These are phyloP conservation scores for Syndactyla subalaris DNA, from an alignment of 2,797 vertebrate species.

Conservation along the genomic window DNA sequence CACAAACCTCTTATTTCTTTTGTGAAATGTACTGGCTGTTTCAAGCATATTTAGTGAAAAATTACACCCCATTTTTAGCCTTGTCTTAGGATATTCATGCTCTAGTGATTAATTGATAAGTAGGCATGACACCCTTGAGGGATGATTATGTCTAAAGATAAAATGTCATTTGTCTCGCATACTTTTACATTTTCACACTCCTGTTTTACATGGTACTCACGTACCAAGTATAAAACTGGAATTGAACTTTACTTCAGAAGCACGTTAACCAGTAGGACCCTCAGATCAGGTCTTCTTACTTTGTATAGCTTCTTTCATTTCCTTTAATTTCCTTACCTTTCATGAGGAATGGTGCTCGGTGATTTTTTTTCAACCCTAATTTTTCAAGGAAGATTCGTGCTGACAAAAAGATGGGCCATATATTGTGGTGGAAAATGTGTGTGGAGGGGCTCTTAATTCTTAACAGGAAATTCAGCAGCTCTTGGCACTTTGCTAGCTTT, in stretches of 20 bases:
- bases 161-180: slow-evolving; percentile 50
- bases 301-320: slow-evolving; percentile 40
- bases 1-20: background rate
- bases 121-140: slow-evolving; percentile 12
- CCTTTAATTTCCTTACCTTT: slow-evolving; percentile 59
- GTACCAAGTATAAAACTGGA: background rate
- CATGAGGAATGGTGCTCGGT: background rate
- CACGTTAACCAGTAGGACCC: background rate
- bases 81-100: slow-evolving; percentile 31
- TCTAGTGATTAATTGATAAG: slow-evolving; percentile 37
- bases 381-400: slow-evolving; percentile 20
- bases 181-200: slow-evolving; percentile 10
- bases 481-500: slow-evolving; percentile 24
- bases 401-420: slow-evolving; percentile 29
- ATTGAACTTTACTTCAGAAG: background rate
- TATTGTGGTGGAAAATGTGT: slow-evolving; percentile 9
- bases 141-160: slow-evolving; percentile 51
- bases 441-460: slow-evolving; percentile 39
- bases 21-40: slow-evolving; percentile 14
- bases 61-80: slow-evolving; percentile 49
- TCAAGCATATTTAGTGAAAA: slow-evolving; percentile 29
- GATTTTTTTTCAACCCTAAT: slow-evolving; percentile 9
- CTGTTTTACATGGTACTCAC: background rate
- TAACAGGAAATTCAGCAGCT: slow-evolving; percentile 40
- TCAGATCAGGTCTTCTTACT: background rate